Percentiles rank a stretch among this genome's conserved stretches.
These are phyloP conservation scores for Reticulitermes lucifugus DNA, from an alignment of 2,888 invertebrate genomes.

Conservation along the genomic window DNA sequence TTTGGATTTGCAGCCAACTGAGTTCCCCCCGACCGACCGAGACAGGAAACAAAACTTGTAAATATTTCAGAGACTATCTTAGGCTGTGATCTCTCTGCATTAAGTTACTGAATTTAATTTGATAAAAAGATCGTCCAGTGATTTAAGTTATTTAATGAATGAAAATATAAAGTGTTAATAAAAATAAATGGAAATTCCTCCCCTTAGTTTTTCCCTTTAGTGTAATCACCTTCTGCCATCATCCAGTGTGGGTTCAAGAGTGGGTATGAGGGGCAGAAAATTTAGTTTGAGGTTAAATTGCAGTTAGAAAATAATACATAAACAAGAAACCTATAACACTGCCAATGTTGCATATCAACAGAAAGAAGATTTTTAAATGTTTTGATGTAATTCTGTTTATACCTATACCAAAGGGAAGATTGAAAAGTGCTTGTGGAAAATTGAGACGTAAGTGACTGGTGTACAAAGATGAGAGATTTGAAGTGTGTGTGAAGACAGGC, in stretches of 20 bases:
- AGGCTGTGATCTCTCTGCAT: slow-evolving; percentile 57
- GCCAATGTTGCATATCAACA: background rate
- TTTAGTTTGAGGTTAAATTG: background rate
- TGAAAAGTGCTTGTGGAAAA: too few species aligned
- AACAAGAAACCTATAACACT: background rate
- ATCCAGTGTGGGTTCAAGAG: background rate
- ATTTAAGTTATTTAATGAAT: slow-evolving; percentile 56
- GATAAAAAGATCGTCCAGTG: slow-evolving; percentile 56
- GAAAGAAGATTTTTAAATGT: background rate
- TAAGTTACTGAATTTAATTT: slow-evolving; percentile 55
- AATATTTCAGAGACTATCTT: slow-evolving; percentile 56
- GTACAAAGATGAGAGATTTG: too few species aligned
- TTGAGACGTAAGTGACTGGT: too few species aligned
- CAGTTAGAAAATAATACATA: background rate
- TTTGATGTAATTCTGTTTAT: background rate
- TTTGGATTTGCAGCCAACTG: slow-evolving; percentile 52
- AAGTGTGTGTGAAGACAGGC: too few species aligned
- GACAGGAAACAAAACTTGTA: slow-evolving; percentile 53
- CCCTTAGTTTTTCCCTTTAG: slow-evolving; percentile 42
- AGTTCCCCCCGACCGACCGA: slow-evolving; percentile 36
- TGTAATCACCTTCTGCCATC: slow-evolving; percentile 4
- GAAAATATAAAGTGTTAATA: slow-evolving; percentile 56
- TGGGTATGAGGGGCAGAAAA: background rate
- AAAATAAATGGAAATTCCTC: slow-evolving; percentile 54
- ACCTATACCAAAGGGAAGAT: background rate